Conservation (phyloP, 1,140 invertebrate species). For the Hyposmocoma kahamanoa region DNA sequence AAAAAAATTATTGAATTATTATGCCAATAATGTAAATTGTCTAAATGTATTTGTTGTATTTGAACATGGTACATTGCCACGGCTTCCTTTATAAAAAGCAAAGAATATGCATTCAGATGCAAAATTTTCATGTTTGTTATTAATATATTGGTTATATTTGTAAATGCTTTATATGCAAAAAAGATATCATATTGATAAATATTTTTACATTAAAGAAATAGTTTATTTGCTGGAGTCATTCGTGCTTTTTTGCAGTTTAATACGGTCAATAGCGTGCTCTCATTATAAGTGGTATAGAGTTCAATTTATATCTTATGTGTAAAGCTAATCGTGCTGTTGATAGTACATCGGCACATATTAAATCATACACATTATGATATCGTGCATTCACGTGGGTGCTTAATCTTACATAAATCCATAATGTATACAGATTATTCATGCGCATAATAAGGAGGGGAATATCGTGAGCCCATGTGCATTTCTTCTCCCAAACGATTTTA, state of each 20-base stretch:
- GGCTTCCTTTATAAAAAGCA: no score
- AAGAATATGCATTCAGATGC: no score
- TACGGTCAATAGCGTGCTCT: neutral
- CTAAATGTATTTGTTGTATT: no score
- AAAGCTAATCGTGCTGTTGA: neutral
- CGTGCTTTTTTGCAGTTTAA: neutral
- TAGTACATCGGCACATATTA: conserved; percentile 12
- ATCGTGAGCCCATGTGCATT: conserved; percentile 52
- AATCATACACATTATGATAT: conserved; percentile 41
- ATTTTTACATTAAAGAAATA: no score
- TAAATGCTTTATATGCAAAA: neutral
- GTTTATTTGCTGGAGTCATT: no score
- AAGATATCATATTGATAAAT: neutral
- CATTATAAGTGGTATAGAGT: neutral
- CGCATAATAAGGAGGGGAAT: conserved; percentile 59
- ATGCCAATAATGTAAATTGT: no score
- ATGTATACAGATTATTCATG: conserved; percentile 69
- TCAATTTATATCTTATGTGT: neutral
- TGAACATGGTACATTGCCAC: no score
- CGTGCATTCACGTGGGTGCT: conserved; percentile 37
- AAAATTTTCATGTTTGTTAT: neutral
- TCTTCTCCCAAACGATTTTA: conserved; percentile 43
- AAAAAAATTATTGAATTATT: no score
- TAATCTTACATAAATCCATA: conserved; percentile 65
- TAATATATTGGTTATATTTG: neutral